phyloP scores from a whole-genome alignment of 2,797 vertebrate genomes.

The Carduelis carduelis region DNA sequence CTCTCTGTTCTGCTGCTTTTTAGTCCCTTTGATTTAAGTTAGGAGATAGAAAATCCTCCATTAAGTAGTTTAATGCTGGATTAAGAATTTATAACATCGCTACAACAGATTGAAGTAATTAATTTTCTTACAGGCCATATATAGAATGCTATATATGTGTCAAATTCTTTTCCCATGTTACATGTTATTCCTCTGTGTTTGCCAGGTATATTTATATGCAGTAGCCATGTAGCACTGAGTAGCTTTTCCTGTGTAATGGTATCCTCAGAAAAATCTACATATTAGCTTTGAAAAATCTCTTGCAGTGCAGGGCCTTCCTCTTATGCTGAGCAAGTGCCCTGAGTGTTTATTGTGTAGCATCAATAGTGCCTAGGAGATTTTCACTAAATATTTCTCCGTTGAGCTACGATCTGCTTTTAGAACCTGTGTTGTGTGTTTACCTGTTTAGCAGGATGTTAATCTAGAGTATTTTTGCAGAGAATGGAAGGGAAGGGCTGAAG shows the following conservation, averaged over 20 bases:
- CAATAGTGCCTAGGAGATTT: neutral
- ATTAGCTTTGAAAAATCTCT: neutral
- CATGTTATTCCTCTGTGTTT: neutral
- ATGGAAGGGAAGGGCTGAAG: neutral
- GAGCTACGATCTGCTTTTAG: neutral
- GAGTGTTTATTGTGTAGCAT: neutral
- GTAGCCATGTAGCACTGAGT: neutral
- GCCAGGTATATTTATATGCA: neutral
- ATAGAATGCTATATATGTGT: neutral
- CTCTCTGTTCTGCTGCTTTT: neutral
- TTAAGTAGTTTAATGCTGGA: neutral
- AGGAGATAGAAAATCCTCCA: neutral
- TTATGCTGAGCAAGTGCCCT: neutral
- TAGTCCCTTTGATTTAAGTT: neutral
- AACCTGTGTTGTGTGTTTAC: neutral
- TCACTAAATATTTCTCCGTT: neutral
- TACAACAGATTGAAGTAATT: neutral
- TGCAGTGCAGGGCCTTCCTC: neutral
- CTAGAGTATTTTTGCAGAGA: neutral
- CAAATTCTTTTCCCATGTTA: neutral
- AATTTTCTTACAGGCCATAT: neutral
- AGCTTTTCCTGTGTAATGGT: neutral
- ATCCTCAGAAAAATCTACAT: neutral
- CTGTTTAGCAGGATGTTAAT: neutral
- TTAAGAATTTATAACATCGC: neutral